Percentiles rank a stretch among this genome's conserved stretches.
These are phyloP conservation scores for Lanius collurio DNA, from an alignment of 2,113 vertebrate species.

Conservation along the genomic window DNA sequence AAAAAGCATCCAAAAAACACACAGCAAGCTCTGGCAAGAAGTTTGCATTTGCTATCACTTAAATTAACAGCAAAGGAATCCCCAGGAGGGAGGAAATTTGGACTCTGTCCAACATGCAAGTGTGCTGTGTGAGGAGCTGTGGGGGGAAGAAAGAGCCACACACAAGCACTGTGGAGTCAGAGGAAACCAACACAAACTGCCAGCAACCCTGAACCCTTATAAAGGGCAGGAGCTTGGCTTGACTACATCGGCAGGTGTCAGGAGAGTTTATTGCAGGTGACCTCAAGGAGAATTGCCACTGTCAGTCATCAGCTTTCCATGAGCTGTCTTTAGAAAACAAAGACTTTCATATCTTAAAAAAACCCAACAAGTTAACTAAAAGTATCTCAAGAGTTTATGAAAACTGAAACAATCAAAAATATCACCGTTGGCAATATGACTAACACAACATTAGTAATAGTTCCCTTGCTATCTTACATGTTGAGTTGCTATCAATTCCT, in stretches of 20 bases:
- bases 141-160: constrained; percentile 3
- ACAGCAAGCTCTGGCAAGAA: constrained; percentile 65
- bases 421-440: background rate
- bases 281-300: background rate
- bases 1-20: constrained; percentile 61
- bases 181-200: background rate
- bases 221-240: background rate
- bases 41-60: constrained; percentile 56
- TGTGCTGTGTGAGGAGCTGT: background rate
- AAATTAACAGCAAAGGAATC: constrained; percentile 64
- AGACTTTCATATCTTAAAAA: background rate
- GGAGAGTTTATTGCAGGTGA: background rate
- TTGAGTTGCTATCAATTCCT: background rate
- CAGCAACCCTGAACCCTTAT: background rate
- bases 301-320: background rate
- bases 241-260: rapidly evolving
- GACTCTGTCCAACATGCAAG: constrained; percentile 31
- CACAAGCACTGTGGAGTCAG: background rate
- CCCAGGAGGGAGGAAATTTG: constrained; percentile 60
- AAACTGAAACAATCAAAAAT: background rate
- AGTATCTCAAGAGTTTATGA: background rate
- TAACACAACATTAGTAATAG: background rate
- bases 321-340: background rate
- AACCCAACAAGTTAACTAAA: background rate
- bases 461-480: background rate